Percentiles rank a stretch among this genome's conserved stretches.
Evolutionary conservation across 2,888 invertebrate species (phyloP).

Genomic region (Dolichopus griseipennis): DNA sequence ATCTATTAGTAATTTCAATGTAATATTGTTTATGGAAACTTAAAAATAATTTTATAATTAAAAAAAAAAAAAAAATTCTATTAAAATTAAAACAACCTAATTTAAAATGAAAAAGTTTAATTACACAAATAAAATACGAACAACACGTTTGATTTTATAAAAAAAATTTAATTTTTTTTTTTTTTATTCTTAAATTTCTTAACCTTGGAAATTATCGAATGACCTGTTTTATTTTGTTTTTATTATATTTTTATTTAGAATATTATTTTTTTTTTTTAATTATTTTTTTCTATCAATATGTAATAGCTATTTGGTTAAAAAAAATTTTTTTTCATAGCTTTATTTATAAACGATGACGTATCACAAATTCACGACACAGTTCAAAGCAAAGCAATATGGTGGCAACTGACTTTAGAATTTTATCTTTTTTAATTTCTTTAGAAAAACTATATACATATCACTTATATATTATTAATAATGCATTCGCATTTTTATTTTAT

Average conservation of each 20-base stretch:
- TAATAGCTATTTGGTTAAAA: neutral
- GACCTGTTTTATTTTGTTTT: neutral
- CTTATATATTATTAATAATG: too few relatives aligned
- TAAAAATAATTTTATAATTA: too few relatives aligned
- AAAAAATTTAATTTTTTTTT: neutral
- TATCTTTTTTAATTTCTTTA: too few relatives aligned
- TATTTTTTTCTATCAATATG: neutral
- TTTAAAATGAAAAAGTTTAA: too few relatives aligned
- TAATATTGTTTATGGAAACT: too few relatives aligned
- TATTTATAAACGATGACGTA: constrained; percentile 2
- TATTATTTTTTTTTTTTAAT: neutral
- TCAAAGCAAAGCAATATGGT: neutral
- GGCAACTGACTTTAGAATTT: neutral
- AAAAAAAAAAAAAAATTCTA: too few relatives aligned
- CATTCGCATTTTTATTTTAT: too few relatives aligned
- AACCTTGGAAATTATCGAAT: neutral
- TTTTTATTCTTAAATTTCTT: neutral
- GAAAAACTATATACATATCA: too few relatives aligned
- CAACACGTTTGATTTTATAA: too few relatives aligned
- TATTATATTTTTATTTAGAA: neutral
- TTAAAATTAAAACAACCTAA: too few relatives aligned
- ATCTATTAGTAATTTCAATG: too few relatives aligned
- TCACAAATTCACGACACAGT: neutral
- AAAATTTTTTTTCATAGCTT: neutral
- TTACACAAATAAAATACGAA: too few relatives aligned